Conservation (phyloP, 2,888 invertebrate genomes). For the Trachelus stipa region DNA sequence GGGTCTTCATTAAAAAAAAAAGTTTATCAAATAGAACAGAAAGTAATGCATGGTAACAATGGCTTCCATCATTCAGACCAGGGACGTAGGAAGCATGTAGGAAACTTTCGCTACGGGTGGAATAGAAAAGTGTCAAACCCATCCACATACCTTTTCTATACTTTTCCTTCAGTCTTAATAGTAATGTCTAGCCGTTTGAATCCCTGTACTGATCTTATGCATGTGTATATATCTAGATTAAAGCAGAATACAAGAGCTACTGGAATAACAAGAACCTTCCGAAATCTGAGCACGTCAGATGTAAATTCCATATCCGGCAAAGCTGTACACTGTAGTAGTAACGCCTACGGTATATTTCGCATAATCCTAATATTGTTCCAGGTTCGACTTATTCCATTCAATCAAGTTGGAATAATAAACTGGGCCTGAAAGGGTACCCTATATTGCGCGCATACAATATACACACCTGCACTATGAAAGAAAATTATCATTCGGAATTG, state of each 20-base stretch:
- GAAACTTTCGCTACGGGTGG: background rate
- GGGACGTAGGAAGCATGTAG: background rate
- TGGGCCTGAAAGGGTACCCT: background rate
- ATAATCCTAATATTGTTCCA: conserved; percentile 9
- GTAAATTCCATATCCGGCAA: background rate
- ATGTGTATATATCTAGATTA: background rate
- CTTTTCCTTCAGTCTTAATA: background rate
- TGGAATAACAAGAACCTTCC: background rate
- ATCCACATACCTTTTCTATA: background rate
- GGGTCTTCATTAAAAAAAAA: background rate
- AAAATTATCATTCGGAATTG: too few relatives aligned
- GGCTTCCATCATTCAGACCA: background rate
- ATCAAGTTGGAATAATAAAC: conserved; percentile 16
- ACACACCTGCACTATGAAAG: too few relatives aligned
- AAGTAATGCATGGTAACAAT: background rate
- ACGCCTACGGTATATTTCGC: background rate
- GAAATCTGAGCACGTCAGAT: background rate
- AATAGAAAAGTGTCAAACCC: background rate
- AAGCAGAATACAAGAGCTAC: background rate
- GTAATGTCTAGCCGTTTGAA: background rate
- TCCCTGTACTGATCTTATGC: background rate
- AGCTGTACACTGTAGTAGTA: background rate
- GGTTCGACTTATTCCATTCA: conserved; percentile 16
- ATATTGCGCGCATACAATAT: background rate
- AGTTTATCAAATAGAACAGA: background rate